Base-by-base conservation (phyloP, 2,113 vertebrate genomes). In the Gorsachius goisagi region DNA sequence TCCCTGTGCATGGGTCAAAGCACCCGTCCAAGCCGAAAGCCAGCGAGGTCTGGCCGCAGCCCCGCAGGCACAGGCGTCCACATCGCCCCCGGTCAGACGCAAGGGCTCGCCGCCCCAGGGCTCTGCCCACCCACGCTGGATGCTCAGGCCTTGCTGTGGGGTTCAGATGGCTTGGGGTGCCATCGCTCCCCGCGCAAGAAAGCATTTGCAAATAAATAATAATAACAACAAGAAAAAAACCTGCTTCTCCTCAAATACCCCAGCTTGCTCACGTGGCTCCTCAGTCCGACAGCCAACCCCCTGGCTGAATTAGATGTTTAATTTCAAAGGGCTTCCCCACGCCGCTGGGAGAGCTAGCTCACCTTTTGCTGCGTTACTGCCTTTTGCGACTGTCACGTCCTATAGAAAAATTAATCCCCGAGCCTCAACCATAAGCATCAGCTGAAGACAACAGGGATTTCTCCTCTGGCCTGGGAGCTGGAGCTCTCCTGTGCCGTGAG, bases 1-100 rank as follows among this genome's bases (percentile, higher is more conserved):
- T 13, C 7, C 53, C 26, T 1, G 0, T 41, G 10, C 30, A 2
- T 0, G 1, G 41, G 16, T 24, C 52, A 28, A 62, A 76, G n/a
- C 16, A 4, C 32, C 33, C 37, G 0, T 11, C 32, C 52, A 24
- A 6, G 7, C 59, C 2, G 0, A 28, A 27, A 20, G 22, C 11
- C 66, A 56, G 18, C 1, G 1, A 53, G 55, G 18, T 67, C 53
- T 63, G 62, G 22, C 24, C 17, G 0, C 8, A 2, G 53, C 23
- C n/a, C 73, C 6, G 3, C 30, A 24, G 8, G 5, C 26, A 6
- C 32, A 0, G 5, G 9, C n/a, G 7, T 2, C 59, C 55, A 4
- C 32, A 3, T 4, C 7, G 3, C 30, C 35, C 76, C 21, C 14
- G 3, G 2, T 16, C 59, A 15, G 24, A 22, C 44, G 8, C 8